Evolutionary conservation across 2,888 invertebrate genomes (phyloP).

Genomic region (Pheosia tremula): DNA sequence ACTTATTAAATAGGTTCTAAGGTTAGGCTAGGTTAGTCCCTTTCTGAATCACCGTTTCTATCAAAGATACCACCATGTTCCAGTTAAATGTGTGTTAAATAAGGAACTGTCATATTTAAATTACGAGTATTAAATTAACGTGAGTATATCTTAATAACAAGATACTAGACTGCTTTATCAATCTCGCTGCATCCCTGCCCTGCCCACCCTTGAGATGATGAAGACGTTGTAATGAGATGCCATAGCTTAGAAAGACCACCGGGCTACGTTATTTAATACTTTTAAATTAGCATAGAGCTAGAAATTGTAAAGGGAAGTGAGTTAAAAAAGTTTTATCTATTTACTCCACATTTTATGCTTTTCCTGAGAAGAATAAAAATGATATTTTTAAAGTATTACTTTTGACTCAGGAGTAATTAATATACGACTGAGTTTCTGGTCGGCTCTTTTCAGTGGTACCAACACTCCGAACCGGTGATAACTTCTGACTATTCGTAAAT

Average conservation of each 20-base stretch:
- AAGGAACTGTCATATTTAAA: constrained; percentile 8
- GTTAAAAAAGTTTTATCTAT: not conserved
- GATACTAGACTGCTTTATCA: constrained; percentile 19
- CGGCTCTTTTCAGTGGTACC: too few relatives aligned
- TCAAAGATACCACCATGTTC: too few relatives aligned
- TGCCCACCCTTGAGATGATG: constrained; percentile 21
- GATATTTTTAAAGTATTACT: too few relatives aligned
- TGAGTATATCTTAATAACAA: constrained; percentile 27
- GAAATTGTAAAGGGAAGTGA: not conserved
- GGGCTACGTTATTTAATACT: not conserved
- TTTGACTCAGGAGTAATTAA: too few relatives aligned
- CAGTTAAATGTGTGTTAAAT: not conserved
- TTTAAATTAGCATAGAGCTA: not conserved
- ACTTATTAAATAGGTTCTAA: too few relatives aligned
- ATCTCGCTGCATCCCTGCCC: constrained; percentile 23
- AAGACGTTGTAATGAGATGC: constrained; percentile 39
- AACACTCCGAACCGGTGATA: too few relatives aligned
- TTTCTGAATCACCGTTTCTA: too few relatives aligned
- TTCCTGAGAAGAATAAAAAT: too few relatives aligned
- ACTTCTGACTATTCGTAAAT: too few relatives aligned
- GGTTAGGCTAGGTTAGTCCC: too few relatives aligned
- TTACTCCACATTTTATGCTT: not conserved
- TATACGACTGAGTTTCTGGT: too few relatives aligned
- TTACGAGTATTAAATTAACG: constrained; percentile 5
- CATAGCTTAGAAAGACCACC: constrained; percentile 6